Evolutionary conservation across 2,113 vertebrate species (phyloP), one percentile per base, ranked within the genome.

Genomic region (Centropristis striata): DNA sequence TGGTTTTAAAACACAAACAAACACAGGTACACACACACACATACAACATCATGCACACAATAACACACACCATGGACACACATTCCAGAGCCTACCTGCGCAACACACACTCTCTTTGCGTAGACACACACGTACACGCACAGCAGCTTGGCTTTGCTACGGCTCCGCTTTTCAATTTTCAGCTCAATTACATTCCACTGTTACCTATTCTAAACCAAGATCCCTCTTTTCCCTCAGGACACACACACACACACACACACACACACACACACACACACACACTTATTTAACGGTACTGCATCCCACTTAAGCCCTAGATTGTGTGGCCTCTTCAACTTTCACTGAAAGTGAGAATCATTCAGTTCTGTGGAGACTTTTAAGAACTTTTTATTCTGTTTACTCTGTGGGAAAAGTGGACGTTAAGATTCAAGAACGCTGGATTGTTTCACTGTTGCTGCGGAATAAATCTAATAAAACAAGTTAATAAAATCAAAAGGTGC

Each of bases 141-240:
- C 80, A 80, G 60, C 65, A 41, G 61, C 69, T 81, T 75, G 88
- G 91, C 80, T 94, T 93, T 91, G 88, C 83, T 60, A 86, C 76
- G 84, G 80, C 86, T 90, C 75, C 76, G 86, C 90, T 87, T 94
- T 94, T 94, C 90, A 93, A 94, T 95, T 94, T 95, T 94, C 92
- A 93, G 93, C 94, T 93, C 94, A 94, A 95, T 95, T 94, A 93
- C 93, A 87, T 92, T 91, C 85, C 86, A 82, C 90, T 87, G 89
- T 88, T 93, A 75, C 87, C 85, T 92, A 83, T 88, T 92, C 85
- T 86, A 78, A 91, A 85, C 81, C 73, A 59, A 84, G 88, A 91
- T 82, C 72, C 85, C 76, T 80, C 55, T 81, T 81, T 79, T 84
- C 88, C 86, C 85, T 70, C 21, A 80, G 81, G 83, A 70, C 57